Percentiles rank a stretch among this genome's conserved stretches.
These are phyloP conservation scores for Drosophila monieri DNA, from an alignment of 2,888 invertebrate species.

Conservation along the genomic window DNA sequence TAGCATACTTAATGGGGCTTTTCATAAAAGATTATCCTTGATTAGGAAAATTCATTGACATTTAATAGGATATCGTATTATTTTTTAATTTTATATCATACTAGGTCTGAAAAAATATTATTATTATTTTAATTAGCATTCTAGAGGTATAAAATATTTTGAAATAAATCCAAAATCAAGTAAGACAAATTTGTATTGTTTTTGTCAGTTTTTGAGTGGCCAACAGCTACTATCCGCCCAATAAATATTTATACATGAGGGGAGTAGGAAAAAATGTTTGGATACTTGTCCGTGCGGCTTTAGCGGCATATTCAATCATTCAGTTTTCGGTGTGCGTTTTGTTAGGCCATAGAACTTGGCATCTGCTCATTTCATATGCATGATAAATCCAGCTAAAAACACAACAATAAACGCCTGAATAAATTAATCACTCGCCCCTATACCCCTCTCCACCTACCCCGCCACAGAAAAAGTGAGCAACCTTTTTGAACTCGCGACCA, in stretches of 20 bases:
- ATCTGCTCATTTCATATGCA: constrained; percentile 63
- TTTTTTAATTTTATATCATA: not conserved
- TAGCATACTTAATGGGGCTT: constrained; percentile 24
- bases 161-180: constrained; percentile 1
- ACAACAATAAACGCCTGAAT: constrained; percentile 63
- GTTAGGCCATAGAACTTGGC: constrained; percentile 8
- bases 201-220: constrained; percentile 6
- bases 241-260: constrained; percentile 20
- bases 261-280: constrained; percentile 5
- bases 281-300: constrained; percentile 11
- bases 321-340: constrained; percentile 20
- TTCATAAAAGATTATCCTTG: constrained; percentile 21
- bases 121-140: too few species aligned
- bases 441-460: too few species aligned
- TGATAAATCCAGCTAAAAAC: constrained; percentile 55
- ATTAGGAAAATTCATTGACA: constrained; percentile 5
- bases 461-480: constrained; percentile 14
- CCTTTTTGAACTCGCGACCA: constrained; percentile 24
- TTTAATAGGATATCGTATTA: not conserved
- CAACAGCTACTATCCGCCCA: not conserved
- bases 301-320: constrained; percentile 25
- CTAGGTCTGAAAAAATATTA: too few species aligned
- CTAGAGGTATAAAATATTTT: not conserved
- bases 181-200: not conserved
- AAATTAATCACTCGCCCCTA: constrained; percentile 16